Conservation (phyloP, 2,113 vertebrate genomes). For the Zingel zingel region DNA sequence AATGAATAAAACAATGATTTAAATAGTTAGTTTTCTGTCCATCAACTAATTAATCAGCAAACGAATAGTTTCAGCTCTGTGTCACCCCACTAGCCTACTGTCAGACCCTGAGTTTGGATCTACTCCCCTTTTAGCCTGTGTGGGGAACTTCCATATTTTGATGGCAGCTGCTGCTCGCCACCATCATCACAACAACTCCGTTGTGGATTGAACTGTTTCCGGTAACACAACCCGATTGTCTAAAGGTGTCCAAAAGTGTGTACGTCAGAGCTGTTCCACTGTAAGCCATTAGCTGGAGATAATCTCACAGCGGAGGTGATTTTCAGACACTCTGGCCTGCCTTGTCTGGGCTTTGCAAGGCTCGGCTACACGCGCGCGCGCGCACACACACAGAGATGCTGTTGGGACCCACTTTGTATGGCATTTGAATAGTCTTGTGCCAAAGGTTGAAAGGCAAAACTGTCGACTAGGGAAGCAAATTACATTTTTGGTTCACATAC, state of each 20-base stretch:
- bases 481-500: background rate
- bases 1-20: background rate
- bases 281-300: conserved; percentile 14
- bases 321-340: conserved; percentile 1
- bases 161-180: background rate
- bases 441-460: conserved; percentile 42
- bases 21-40: background rate
- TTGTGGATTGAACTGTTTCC: background rate
- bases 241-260: background rate
- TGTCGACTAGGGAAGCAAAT: background rate
- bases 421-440: conserved; percentile 46
- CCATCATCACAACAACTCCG: background rate
- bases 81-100: background rate
- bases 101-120: background rate
- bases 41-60: background rate
- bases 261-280: conserved; percentile 7
- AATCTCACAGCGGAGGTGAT: conserved; percentile 42
- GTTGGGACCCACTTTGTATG: conserved; percentile 18
- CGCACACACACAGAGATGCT: background rate
- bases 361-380: background rate
- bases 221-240: background rate
- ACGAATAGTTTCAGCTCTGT: background rate
- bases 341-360: conserved; percentile 1
- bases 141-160: no score
- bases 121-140: background rate